Conservation (phyloP, 2,113 vertebrate genomes). For the Aviceda subcristata region DNA sequence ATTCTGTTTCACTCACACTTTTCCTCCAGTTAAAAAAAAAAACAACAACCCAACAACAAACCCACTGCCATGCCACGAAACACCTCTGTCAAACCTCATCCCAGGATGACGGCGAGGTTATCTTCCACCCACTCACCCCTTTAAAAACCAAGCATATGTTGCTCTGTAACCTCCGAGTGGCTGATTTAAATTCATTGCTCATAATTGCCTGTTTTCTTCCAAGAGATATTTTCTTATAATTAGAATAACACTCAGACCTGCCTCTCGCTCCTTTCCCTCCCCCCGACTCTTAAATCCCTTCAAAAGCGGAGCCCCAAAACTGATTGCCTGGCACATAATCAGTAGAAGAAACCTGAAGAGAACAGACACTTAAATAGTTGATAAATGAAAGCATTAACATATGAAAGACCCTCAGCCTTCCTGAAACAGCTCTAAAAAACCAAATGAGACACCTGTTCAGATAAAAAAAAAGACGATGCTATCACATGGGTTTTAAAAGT, state of each 20-base stretch:
- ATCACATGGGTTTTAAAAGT: neutral
- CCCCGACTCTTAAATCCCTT: neutral
- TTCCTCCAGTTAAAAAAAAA: neutral
- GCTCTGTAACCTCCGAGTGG: neutral
- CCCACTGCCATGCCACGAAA: neutral
- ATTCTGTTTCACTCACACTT: neutral
- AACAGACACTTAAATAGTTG: conserved; percentile 31
- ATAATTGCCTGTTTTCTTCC: conserved; percentile 32
- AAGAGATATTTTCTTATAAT: conserved; percentile 23
- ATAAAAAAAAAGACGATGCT: neutral
- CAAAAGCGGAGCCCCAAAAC: neutral
- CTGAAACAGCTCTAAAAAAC: neutral
- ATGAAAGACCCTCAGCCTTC: conserved; percentile 54
- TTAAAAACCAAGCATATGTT: neutral
- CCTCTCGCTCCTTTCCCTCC: neutral
- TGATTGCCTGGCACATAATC: conserved; percentile 44
- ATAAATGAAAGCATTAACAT: conserved; percentile 53
- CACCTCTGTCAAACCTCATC: neutral
- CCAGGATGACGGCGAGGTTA: neutral
- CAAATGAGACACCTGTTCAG: conserved; percentile 43
- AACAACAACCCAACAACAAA: neutral
- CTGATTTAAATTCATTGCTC: conserved; percentile 5
- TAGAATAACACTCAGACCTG: conserved; percentile 27
- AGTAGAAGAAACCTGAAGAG: conserved; percentile 38
- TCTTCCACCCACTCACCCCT: neutral